phyloP scores from a whole-genome alignment of 2,113 vertebrate species.

The Trinectes maculatus region DNA sequence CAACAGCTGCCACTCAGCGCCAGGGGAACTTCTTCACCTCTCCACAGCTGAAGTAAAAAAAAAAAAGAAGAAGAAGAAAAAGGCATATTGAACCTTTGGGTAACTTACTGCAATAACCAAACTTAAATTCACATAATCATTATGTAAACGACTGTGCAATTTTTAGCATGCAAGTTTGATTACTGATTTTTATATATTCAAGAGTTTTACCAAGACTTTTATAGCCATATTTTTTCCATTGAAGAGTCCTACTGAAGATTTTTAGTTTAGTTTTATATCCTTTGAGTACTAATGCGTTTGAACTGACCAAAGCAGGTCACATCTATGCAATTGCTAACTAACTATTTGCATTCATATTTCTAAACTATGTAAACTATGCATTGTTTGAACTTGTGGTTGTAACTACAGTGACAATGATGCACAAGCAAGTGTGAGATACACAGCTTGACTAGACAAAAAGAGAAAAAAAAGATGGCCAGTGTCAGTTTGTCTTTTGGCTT shows the following conservation, averaged over 20 bases:
- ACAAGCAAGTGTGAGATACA: slow-evolving; percentile 1
- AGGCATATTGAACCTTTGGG: not conserved
- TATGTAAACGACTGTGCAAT: slow-evolving; percentile 55
- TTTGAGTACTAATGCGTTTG: slow-evolving; percentile 39
- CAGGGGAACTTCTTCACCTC: slow-evolving; percentile 90
- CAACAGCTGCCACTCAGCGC: slow-evolving; percentile 76
- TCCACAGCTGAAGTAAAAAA: slow-evolving; percentile 87
- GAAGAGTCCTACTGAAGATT: slow-evolving; percentile 8
- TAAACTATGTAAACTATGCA: not conserved
- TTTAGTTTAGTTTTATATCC: slow-evolving; percentile 26
- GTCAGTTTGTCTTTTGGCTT: not conserved
- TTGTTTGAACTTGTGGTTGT: slow-evolving; percentile 61
- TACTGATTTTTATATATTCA: slow-evolving; percentile 11
- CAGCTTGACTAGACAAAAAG: not conserved
- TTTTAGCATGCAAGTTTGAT: slow-evolving; percentile 2
- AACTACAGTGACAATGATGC: slow-evolving; percentile 29
- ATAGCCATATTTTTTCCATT: not conserved
- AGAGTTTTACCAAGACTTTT: slow-evolving; percentile 17
- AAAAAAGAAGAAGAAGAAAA: not conserved
- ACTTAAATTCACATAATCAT: slow-evolving; percentile 40
- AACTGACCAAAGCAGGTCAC: slow-evolving; percentile 3
- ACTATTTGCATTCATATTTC: slow-evolving; percentile 3
- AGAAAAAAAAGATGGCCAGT: slow-evolving; percentile 26
- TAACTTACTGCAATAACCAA: slow-evolving; percentile 31
- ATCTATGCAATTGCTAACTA: slow-evolving; percentile 5